Conservation (phyloP, 2,888 invertebrate genomes). For the Microplitis deprimator region DNA sequence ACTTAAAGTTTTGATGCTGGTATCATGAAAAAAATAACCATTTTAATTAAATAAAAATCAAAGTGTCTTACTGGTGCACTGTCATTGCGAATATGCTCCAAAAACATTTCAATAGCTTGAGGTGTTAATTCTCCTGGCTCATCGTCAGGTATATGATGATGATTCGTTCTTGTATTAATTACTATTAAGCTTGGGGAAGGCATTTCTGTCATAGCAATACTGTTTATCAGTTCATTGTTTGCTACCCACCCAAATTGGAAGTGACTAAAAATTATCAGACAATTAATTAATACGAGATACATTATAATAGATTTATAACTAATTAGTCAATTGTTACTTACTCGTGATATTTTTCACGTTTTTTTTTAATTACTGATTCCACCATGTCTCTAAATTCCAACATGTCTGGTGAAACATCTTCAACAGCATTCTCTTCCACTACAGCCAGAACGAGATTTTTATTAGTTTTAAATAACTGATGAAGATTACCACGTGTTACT, state of each 20-base stretch:
- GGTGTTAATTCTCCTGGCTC: slow-evolving; percentile 86
- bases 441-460: slow-evolving; percentile 91
- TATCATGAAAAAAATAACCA: too few species aligned
- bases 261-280: slow-evolving; percentile 67
- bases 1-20: too few species aligned
- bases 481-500: slow-evolving; percentile 86
- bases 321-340: slow-evolving; percentile 60
- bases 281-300: slow-evolving; percentile 28
- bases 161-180: slow-evolving; percentile 91
- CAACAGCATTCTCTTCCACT: slow-evolving; percentile 89
- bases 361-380: slow-evolving; percentile 82
- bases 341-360: slow-evolving; percentile 85
- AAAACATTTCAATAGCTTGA: slow-evolving; percentile 82
- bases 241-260: slow-evolving; percentile 98
- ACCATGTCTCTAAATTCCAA: slow-evolving; percentile 88
- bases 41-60: slow-evolving; percentile 46
- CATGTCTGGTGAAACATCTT: slow-evolving; percentile 85
- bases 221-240: slow-evolving; percentile 90
- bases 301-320: not conserved
- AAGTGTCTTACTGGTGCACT: slow-evolving; percentile 78
- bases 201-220: slow-evolving; percentile 90
- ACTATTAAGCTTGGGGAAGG: slow-evolving; percentile 90
- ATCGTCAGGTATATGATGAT: slow-evolving; percentile 92
- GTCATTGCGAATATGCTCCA: slow-evolving; percentile 84
- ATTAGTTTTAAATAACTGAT: slow-evolving; percentile 86